Evolutionary conservation across 1,140 invertebrate genomes (phyloP).

Genomic region (Macrosteles quadrilineatus): DNA sequence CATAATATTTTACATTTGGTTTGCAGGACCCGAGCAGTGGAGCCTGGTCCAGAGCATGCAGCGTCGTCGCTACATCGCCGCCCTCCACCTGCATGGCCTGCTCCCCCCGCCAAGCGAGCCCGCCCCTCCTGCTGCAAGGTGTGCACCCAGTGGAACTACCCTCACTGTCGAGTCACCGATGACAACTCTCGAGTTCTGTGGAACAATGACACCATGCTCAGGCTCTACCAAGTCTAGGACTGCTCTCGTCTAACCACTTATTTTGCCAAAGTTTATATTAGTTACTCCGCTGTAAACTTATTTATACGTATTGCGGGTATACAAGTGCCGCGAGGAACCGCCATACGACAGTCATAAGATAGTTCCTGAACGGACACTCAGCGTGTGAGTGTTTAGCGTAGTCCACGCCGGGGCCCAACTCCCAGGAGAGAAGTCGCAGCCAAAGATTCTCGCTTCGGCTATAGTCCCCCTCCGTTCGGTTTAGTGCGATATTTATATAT

Average conservation of each 20-base stretch:
- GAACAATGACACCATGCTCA: slow-evolving; percentile 38
- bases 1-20: too few relatives aligned
- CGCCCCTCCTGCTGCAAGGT: slow-evolving; percentile 25
- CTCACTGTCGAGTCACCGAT: slow-evolving; percentile 34
- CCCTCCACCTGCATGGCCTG: background rate
- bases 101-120: slow-evolving; percentile 19
- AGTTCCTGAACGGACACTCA: slow-evolving; percentile 16
- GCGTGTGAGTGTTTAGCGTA: slow-evolving; percentile 8
- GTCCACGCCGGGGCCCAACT: background rate
- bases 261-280: slow-evolving; percentile 31
- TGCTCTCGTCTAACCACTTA: background rate
- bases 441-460: too few relatives aligned
- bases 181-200: slow-evolving; percentile 36
- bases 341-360: slow-evolving; percentile 30
- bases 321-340: slow-evolving; percentile 19
- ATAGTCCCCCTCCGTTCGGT: too few relatives aligned
- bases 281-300: slow-evolving; percentile 19
- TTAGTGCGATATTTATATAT: too few relatives aligned
- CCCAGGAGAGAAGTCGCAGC: background rate
- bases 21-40: slow-evolving; percentile 26
- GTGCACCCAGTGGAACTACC: slow-evolving; percentile 34
- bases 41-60: slow-evolving; percentile 32
- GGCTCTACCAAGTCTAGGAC: slow-evolving; percentile 38
- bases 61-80: slow-evolving; percentile 23
- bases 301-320: slow-evolving; percentile 30